Percentiles rank a stretch among this genome's conserved stretches.
Evolutionary conservation across 1,140 invertebrate genomes (phyloP).

Genomic region (Bombyx mandarina): DNA sequence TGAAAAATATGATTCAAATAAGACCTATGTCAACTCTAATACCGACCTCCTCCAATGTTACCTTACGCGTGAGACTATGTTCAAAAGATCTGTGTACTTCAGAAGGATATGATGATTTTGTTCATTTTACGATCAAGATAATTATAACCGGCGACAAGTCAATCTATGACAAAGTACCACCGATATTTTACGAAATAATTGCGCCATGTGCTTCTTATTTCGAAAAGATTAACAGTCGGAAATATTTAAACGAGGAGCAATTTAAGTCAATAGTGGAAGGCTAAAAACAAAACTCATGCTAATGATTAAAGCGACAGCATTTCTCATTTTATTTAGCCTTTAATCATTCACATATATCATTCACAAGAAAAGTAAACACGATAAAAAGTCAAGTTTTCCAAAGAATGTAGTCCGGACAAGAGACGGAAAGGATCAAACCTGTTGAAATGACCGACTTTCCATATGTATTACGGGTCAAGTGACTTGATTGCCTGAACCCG

Average conservation of each 20-base stretch:
- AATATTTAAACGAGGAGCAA: constrained; percentile 16
- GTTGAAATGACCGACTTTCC: constrained; percentile 40
- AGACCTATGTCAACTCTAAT: constrained; percentile 32
- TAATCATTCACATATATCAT: too few relatives aligned
- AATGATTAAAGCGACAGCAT: too few relatives aligned
- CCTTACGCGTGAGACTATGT: constrained; percentile 33
- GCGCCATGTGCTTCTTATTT: constrained; percentile 39
- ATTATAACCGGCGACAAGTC: constrained; percentile 27
- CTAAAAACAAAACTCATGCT: too few relatives aligned
- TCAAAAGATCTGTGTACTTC: constrained; percentile 14
- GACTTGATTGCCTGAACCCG: constrained; percentile 43
- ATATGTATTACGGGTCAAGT: constrained; percentile 52
- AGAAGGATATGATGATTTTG: constrained; percentile 21
- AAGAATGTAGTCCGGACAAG: constrained; percentile 35
- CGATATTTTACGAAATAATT: constrained; percentile 53
- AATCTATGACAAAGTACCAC: constrained; percentile 37
- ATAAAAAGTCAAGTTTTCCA: constrained; percentile 11
- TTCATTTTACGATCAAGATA: constrained; percentile 55
- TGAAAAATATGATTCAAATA: constrained; percentile 41
- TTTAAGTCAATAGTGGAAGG: too few relatives aligned
- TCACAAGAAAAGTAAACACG: too few relatives aligned
- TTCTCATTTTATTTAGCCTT: too few relatives aligned
- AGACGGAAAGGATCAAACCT: constrained; percentile 49
- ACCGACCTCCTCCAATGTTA: constrained; percentile 16
- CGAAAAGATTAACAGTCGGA: constrained; percentile 26